Base-by-base conservation (phyloP, 2,113 vertebrate genomes). In the Tenebrosternarchus preto region DNA sequence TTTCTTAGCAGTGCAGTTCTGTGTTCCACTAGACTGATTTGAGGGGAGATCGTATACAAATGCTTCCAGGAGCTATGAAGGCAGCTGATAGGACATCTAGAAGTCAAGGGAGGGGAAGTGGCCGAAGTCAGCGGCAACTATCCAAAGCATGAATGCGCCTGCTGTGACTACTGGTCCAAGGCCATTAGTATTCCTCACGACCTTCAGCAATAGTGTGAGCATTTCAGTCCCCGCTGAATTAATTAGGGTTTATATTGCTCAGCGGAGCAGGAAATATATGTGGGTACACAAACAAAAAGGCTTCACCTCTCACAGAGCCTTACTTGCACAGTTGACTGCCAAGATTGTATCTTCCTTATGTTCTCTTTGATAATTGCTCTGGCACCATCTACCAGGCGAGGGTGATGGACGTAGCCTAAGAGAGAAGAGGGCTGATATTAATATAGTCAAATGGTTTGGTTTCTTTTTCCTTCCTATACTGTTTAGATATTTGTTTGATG, bases 231-330 rank as follows among this genome's bases (percentile, higher is more conserved):
- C 87, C 61, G 79, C 83, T 90, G 88, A 86, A 88, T 91, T 82
- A 87, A 89, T 91, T 89, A 91, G 69, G 69, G 80, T 85, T 83
- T 80, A 83, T 78, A 85, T 88, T 88, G 82, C 84, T 84, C 84
- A 81, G 67, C 82, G 86, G 78, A 86, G 81, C 83, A 85, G 43
- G 70, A 89, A 87, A 86, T 85, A 86, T 85, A 81, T 87, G 76
- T 79, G n/a, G 33, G 6, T 50, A 85, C 72, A 82, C 43, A 80
- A 77, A 85, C 76, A 81, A 33, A 50, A 82, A 85, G 72, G 76
- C 20, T 46, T 24, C 75, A 70, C 29, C 64, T 56, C 73, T 55
- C 53, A 4, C 70, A 76, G 39, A 78, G 64, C 22, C 70, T 27
- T 64, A 82, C 85, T 64, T 79, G 53, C 55, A 75, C 80, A 9